Evolutionary conservation across 2,797 vertebrate genomes (phyloP).

Genomic region (Takifugu rubripes): DNA sequence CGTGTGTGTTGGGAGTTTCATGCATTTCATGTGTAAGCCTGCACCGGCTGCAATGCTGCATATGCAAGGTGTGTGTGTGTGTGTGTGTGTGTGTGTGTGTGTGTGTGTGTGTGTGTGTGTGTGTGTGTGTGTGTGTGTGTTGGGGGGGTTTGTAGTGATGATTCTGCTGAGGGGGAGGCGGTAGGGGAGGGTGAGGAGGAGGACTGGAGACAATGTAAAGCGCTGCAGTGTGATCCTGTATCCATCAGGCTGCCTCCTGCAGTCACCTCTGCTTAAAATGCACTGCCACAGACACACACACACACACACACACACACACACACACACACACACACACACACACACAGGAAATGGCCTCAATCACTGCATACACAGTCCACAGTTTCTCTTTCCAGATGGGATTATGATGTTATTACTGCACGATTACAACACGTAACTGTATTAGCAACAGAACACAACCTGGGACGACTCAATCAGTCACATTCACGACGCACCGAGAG

Average conservation of each 20-base stretch:
- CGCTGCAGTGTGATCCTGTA: slow-evolving; percentile 72
- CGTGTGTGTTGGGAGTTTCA: not conserved
- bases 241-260: slow-evolving; percentile 72
- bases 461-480: slow-evolving; percentile 71
- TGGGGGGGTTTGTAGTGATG: slow-evolving; percentile 50
- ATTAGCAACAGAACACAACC: slow-evolving; percentile 70
- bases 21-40: not conserved
- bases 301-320: slow-evolving; percentile 6
- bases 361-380: slow-evolving; percentile 64
- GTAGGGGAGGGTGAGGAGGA: slow-evolving; percentile 57
- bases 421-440: slow-evolving; percentile 69
- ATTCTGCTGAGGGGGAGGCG: slow-evolving; percentile 72
- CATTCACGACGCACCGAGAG: slow-evolving; percentile 52
- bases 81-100: slow-evolving; percentile 26
- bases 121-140: slow-evolving; percentile 30
- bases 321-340: slow-evolving; percentile 26
- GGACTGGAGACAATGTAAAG: slow-evolving; percentile 71
- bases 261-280: slow-evolving; percentile 70
- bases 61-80: not conserved
- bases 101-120: slow-evolving; percentile 30
- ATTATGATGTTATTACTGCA: slow-evolving; percentile 74
- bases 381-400: slow-evolving; percentile 72
- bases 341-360: slow-evolving; percentile 70
- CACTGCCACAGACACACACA: slow-evolving; percentile 50
- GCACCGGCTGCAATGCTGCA: not conserved